These are phyloP conservation scores for Cosmorhoe ocellata DNA, from an alignment of 2,888 invertebrate species.

Conservation along the genomic window DNA sequence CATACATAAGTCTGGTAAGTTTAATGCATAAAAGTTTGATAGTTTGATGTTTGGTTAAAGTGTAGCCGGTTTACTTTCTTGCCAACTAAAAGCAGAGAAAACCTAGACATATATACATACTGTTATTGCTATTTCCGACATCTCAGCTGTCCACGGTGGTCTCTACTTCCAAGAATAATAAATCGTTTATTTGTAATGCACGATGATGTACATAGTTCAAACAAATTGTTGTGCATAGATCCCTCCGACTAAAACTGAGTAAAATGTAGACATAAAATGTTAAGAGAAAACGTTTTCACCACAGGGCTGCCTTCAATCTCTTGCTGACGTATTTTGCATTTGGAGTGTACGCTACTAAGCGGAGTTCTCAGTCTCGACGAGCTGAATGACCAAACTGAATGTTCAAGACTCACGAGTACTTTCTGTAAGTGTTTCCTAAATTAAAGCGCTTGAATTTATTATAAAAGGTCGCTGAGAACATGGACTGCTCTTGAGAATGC, in stretches of 20 bases:
- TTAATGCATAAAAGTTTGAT: too few relatives aligned
- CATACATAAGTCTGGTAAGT: too few relatives aligned
- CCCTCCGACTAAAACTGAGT: slow-evolving; percentile 59
- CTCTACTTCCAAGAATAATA: too few relatives aligned
- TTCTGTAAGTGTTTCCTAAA: slow-evolving; percentile 16
- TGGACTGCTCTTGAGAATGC: slow-evolving; percentile 1
- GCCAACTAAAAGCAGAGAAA: too few relatives aligned
- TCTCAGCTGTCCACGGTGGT: too few relatives aligned
- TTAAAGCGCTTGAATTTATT: slow-evolving; percentile 19
- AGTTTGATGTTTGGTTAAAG: too few relatives aligned
- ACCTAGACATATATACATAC: too few relatives aligned
- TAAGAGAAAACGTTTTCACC: slow-evolving; percentile 64
- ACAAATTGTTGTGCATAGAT: slow-evolving; percentile 60
- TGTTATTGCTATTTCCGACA: too few relatives aligned
- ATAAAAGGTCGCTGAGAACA: slow-evolving; percentile 6
- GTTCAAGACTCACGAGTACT: slow-evolving; percentile 9
- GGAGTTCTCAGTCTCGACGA: slow-evolving; percentile 39
- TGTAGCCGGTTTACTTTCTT: too few relatives aligned
- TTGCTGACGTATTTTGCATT: slow-evolving; percentile 58
- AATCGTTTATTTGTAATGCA: slow-evolving; percentile 45
- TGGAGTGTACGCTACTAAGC: slow-evolving; percentile 47
- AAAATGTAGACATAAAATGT: slow-evolving; percentile 69
- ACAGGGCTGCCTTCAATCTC: slow-evolving; percentile 55
- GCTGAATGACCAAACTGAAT: slow-evolving; percentile 39
- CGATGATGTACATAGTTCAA: slow-evolving; percentile 53